Evolutionary conservation across 1,140 invertebrate species (phyloP).

Genomic region (Mya arenaria): DNA sequence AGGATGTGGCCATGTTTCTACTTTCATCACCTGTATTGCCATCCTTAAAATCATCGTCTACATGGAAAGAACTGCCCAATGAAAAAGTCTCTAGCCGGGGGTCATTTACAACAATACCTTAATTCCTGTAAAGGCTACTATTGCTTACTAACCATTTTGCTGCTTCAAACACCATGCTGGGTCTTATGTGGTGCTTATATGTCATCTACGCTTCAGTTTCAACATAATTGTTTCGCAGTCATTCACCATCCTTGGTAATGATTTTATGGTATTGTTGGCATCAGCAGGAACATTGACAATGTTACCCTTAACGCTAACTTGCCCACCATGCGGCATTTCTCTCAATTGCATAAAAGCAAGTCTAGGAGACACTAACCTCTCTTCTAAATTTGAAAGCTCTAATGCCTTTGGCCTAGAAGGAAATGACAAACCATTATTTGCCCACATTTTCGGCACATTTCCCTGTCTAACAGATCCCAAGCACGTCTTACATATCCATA

Average conservation of each 20-base stretch:
- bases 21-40: background rate
- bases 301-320: constrained; percentile 25
- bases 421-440: constrained; percentile 57
- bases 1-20: background rate
- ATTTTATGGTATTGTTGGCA: constrained; percentile 23
- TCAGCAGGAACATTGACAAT: constrained; percentile 38
- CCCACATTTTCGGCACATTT: constrained; percentile 46
- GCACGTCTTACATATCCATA: constrained; percentile 36
- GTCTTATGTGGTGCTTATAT: constrained; percentile 53
- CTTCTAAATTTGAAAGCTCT: constrained; percentile 26
- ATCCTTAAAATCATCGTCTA: background rate
- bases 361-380: constrained; percentile 25
- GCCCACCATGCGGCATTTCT: constrained; percentile 31
- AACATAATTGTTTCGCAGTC: constrained; percentile 37
- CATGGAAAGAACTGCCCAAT: no score
- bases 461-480: background rate
- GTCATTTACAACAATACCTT: constrained; percentile 13
- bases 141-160: constrained; percentile 46
- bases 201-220: constrained; percentile 51
- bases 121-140: constrained; percentile 49
- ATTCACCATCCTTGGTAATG: constrained; percentile 2
- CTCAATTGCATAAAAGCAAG: constrained; percentile 38
- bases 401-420: constrained; percentile 35
- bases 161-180: constrained; percentile 30
- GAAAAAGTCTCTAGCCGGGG: background rate